phyloP scores from a whole-genome alignment of 2,797 vertebrate genomes.

The Dermochelys coriacea region DNA sequence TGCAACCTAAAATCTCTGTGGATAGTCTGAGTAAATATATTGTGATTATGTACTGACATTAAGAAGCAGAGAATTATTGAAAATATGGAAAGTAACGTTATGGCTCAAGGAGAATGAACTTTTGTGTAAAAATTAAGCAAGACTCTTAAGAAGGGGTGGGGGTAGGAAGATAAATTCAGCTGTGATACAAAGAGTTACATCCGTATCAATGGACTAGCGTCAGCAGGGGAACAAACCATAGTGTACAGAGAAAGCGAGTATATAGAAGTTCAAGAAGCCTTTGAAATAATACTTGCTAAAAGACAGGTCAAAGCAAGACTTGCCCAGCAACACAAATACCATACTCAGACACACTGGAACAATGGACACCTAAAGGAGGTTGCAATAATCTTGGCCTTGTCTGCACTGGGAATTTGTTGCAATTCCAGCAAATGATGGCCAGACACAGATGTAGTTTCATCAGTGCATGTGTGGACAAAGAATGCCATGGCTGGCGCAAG shows the following conservation, averaged over 20 bases:
- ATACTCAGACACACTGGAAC: background rate
- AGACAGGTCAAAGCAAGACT: background rate
- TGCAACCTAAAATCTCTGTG: background rate
- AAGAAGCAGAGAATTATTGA: background rate
- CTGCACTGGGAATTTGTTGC: background rate
- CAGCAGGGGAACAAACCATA: background rate
- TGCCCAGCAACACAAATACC: background rate
- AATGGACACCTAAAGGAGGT: background rate
- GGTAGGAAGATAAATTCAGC: background rate
- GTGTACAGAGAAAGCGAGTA: too few species aligned
- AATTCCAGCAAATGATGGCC: background rate
- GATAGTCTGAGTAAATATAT: background rate
- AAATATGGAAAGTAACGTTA: background rate
- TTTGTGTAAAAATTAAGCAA: background rate
- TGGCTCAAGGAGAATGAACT: background rate
- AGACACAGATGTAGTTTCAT: background rate
- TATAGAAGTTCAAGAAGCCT: background rate
- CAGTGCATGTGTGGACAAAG: background rate
- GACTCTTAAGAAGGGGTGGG: background rate
- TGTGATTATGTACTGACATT: background rate
- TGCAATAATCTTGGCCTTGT: background rate
- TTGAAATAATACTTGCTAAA: background rate
- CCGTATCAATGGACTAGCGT: background rate
- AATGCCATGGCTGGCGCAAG: background rate
- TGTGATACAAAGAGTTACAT: background rate